Evolutionary conservation across 2,113 vertebrate genomes (phyloP).

Genomic region (Sapayoa aenigma): DNA sequence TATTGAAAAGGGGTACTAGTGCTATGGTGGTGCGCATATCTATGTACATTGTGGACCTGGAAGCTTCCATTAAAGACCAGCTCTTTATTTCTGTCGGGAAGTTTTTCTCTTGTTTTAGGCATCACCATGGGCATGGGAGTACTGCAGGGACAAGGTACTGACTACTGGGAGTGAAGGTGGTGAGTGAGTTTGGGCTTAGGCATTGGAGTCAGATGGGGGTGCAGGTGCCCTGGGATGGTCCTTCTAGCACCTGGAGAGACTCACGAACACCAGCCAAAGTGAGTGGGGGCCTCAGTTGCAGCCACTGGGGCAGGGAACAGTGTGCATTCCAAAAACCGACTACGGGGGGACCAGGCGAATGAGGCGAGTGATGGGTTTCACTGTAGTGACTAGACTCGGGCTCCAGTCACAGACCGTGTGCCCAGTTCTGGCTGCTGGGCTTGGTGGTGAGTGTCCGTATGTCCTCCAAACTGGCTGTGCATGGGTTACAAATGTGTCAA

Average conservation of each 20-base stretch:
- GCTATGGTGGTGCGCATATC: too few species aligned
- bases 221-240: not conserved
- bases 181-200: not conserved
- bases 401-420: rapidly evolving
- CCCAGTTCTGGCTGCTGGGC: not conserved
- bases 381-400: too few species aligned
- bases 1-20: too few species aligned
- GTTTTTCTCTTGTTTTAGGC: too few species aligned
- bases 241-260: not conserved
- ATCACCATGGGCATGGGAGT: not conserved
- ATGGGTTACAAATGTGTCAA: rapidly evolving
- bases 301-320: not conserved
- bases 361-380: not conserved
- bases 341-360: not conserved
- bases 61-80: too few species aligned
- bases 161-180: rapidly evolving
- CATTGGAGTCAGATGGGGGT: not conserved
- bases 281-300: rapidly evolving
- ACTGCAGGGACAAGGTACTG: not conserved
- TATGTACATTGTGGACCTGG: too few species aligned
- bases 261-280: not conserved
- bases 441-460: not conserved
- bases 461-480: not conserved
- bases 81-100: too few species aligned
- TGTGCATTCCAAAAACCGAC: rapidly evolving